Base-by-base conservation (phyloP, 1,140 invertebrate genomes). In the Leptinotarsa defecta region DNA sequence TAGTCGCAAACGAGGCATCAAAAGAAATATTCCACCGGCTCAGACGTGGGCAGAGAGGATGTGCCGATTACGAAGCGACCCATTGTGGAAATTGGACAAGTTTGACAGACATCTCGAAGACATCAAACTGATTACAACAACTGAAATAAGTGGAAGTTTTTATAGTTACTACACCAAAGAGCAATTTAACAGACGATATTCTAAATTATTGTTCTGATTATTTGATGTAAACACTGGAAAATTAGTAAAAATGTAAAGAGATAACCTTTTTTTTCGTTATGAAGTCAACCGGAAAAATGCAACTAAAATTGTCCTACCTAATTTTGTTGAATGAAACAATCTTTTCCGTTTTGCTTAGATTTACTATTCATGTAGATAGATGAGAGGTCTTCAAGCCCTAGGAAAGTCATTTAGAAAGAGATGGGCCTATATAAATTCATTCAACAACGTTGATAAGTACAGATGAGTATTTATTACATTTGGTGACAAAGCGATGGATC, bases 11-110 rank as follows among this genome's bases (percentile, higher is more conserved):
- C 88, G 88, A 77, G 94, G 94, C 5, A 83, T 92, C 34, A 85
- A 86, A 3, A 88, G 90, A 13, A 92, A 94, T 74, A 88, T 88
- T 48, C 94, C 94, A 2, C 88, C 90, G 68, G 89, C 93, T 3
- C 91, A 94, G 84, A 94, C 93, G 43, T 95, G 94, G 94, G 90
- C 92, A 48, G 94, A 95, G 84, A 88, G 94, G 20, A 90, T 91
- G n/a, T 87, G 94, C 34, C 88, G 93, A 70, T 92, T 91, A 0
- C 92, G 92, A 83, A 87, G 89, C 27, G 83, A 86, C 24, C 89
- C 88, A 68, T 76, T 81, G 13, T 82, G 82, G 75, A 82, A 80
- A 20, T 49, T 71, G 4, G 77, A 82, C 15, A 79, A 75, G 24
- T 83, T 81, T 73, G 75, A 80, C 43, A 74, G 73, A 22, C 74